These are phyloP conservation scores for Archaeoteleia sp. DNA, from an alignment of 2,888 invertebrate species.

Conservation along the genomic window DNA sequence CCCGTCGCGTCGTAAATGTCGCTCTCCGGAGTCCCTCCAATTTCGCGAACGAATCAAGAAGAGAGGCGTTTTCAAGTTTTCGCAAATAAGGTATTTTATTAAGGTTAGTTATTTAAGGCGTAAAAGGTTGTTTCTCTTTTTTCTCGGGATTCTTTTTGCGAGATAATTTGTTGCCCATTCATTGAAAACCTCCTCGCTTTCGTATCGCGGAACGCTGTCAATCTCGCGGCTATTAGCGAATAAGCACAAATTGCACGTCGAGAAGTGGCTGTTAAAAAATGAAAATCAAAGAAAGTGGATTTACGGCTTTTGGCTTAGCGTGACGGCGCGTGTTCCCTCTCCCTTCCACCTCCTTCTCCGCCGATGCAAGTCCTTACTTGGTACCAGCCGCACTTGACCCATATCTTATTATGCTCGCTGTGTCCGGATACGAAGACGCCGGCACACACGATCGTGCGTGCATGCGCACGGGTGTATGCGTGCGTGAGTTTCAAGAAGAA, in stretches of 20 bases:
- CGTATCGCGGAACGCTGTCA: conserved; percentile 20
- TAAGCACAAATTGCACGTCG: conserved; percentile 40
- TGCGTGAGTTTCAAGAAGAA: conserved; percentile 17
- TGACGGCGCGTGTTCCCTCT: conserved; percentile 40
- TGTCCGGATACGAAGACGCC: conserved; percentile 68
- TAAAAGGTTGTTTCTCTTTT: no score
- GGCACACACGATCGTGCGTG: conserved; percentile 26
- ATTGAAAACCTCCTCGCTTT: conserved; percentile 8
- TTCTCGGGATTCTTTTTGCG: not conserved
- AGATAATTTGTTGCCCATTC: not conserved
- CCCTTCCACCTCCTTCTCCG: conserved; percentile 48
- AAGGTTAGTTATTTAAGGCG: no score
- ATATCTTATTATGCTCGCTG: conserved; percentile 73
- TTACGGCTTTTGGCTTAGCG: conserved; percentile 52
- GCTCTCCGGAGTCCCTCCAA: no score
- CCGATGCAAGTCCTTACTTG: conserved; percentile 66
- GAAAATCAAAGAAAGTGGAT: conserved; percentile 47
- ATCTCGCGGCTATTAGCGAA: conserved; percentile 39
- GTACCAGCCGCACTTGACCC: conserved; percentile 73
- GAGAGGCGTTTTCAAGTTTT: no score
- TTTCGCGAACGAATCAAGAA: no score
- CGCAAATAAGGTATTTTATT: no score
- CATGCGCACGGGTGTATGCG: conserved; percentile 5
- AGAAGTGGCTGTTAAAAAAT: conserved; percentile 27
- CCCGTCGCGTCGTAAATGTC: no score